Percentiles rank a stretch among this genome's conserved stretches.
These are phyloP conservation scores for Fringilla coelebs DNA, from an alignment of 2,797 vertebrate genomes.

Conservation along the genomic window DNA sequence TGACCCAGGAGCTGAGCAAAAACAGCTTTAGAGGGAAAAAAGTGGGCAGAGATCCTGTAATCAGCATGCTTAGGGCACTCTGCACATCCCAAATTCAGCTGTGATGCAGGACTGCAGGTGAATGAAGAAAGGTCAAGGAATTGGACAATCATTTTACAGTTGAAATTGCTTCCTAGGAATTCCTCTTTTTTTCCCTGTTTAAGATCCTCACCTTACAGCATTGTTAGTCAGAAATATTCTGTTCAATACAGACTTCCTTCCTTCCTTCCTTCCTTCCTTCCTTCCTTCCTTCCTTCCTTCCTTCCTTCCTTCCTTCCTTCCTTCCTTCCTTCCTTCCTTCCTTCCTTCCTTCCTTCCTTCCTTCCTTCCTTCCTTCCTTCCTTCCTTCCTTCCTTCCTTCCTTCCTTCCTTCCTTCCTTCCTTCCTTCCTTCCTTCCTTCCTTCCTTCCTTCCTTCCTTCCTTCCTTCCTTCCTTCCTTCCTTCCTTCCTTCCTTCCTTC, in stretches of 20 bases:
- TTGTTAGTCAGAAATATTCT: background rate
- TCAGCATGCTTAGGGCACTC: background rate
- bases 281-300: too few species aligned
- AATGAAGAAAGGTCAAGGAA: background rate
- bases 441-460: too few species aligned
- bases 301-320: too few species aligned
- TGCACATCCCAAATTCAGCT: too few species aligned
- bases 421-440: too few species aligned
- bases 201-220: background rate
- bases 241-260: background rate
- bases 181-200: background rate
- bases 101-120: background rate
- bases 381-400: too few species aligned
- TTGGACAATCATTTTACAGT: accelerated
- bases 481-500: too few species aligned
- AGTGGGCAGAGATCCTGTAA: background rate
- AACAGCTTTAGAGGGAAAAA: background rate
- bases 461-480: too few species aligned
- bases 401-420: too few species aligned
- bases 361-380: background rate
- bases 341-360: too few species aligned
- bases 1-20: background rate
- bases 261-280: background rate
- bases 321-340: too few species aligned
- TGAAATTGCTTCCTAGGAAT: background rate